A percentile compares a stretch with the other conserved stretches of the same genome.
These are phyloP conservation scores for Tachuris rubrigastra DNA, from an alignment of 2,113 vertebrate species.

Conservation along the genomic window DNA sequence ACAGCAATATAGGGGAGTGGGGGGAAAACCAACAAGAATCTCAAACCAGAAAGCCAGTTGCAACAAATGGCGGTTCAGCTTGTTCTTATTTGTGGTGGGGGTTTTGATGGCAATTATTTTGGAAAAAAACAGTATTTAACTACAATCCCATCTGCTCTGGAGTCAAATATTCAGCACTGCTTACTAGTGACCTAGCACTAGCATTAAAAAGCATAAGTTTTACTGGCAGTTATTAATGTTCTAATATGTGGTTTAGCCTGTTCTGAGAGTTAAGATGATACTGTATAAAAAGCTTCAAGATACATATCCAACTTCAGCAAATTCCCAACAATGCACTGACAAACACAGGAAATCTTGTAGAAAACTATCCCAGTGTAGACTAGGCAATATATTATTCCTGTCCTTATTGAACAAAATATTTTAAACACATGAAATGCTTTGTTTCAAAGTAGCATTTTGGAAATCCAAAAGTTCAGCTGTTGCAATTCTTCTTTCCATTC, in stretches of 20 bases:
- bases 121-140: not conserved
- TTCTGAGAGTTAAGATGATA: not conserved
- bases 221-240: not conserved
- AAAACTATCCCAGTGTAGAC: not conserved
- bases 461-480: not conserved
- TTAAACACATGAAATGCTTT: not conserved
- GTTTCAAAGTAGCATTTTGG: not conserved
- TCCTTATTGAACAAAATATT: not conserved
- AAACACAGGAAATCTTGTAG: not conserved
- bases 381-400: not conserved
- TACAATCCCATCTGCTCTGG: not conserved
- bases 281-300: not conserved
- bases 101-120: not conserved
- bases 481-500: not conserved
- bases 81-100: not conserved
- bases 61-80: not conserved
- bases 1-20: not conserved
- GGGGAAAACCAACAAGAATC: not conserved
- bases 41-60: not conserved
- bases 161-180: not conserved
- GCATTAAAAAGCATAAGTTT: not conserved
- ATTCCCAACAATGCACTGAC: not conserved
- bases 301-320: not conserved
- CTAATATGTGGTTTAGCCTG: not conserved
- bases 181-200: not conserved